Percentiles rank a stretch among this genome's conserved stretches.
Conservation (phyloP, 2,888 invertebrate genomes). For the Zelleria hepariella region DNA sequence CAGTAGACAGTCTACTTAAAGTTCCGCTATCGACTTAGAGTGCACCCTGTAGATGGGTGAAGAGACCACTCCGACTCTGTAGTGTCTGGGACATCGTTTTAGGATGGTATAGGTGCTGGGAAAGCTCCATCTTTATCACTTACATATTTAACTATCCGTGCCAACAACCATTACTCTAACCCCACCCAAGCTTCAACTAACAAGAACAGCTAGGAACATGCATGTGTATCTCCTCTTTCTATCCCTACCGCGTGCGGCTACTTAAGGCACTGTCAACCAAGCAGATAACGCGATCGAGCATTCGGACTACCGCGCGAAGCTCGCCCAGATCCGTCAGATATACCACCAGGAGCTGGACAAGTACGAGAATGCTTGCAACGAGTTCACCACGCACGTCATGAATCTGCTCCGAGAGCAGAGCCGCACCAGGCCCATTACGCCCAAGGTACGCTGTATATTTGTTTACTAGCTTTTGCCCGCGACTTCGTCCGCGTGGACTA, state of each 20-base stretch:
- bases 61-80: too few species aligned
- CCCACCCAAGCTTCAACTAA: slow-evolving; percentile 1
- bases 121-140: too few species aligned
- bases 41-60: too few species aligned
- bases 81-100: too few species aligned
- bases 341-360: slow-evolving; percentile 99
- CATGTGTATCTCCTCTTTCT: slow-evolving; percentile 33
- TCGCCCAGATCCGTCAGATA: slow-evolving; percentile 98
- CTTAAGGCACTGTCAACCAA: slow-evolving; percentile 78
- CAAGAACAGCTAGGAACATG: slow-evolving; percentile 29
- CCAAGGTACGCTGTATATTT: slow-evolving; percentile 82
- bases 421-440: slow-evolving; percentile 97
- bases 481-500: too few species aligned
- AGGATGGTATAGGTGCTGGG: too few species aligned
- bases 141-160: too few species aligned
- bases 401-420: slow-evolving; percentile 96
- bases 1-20: too few species aligned
- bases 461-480: neutral
- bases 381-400: slow-evolving; percentile 99
- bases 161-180: neutral
- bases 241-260: slow-evolving; percentile 29
- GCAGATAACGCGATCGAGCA: slow-evolving; percentile 98
- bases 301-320: slow-evolving; percentile 98
- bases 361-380: slow-evolving; percentile 99
- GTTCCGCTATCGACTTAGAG: too few species aligned